phyloP scores from a whole-genome alignment of 1,140 invertebrate species.

The Amyelois transitella region DNA sequence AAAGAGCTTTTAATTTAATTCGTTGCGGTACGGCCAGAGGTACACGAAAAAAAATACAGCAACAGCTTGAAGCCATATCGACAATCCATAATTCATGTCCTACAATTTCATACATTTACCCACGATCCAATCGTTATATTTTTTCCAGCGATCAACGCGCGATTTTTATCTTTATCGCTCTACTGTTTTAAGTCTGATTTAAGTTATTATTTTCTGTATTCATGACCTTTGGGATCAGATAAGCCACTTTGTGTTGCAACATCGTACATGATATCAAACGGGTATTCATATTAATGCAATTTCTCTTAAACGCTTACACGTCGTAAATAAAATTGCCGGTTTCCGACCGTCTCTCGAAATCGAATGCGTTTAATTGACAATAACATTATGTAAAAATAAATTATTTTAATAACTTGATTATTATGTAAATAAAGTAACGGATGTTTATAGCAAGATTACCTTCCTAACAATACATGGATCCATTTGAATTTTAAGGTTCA shows the following conservation, averaged over 20 bases:
- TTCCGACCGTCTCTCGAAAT: conserved; percentile 37
- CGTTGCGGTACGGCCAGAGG: conserved; percentile 65
- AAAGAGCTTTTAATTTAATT: conserved; percentile 75
- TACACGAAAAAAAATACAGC: conserved; percentile 67
- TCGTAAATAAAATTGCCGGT: conserved; percentile 73
- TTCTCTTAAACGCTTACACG: conserved; percentile 73
- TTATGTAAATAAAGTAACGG: conserved; percentile 23
- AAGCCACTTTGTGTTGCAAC: conserved; percentile 62
- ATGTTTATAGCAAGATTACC: neutral
- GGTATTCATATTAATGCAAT: conserved; percentile 73
- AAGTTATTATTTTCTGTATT: conserved; percentile 18
- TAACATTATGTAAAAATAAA: conserved; percentile 24
- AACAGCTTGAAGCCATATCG: conserved; percentile 73
- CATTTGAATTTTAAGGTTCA: neutral
- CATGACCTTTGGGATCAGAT: conserved; percentile 22
- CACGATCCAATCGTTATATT: conserved; percentile 26
- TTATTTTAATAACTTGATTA: conserved; percentile 22
- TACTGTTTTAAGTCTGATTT: conserved; percentile 26
- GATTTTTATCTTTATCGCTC: conserved; percentile 44
- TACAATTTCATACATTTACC: conserved; percentile 67
- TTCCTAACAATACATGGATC: neutral
- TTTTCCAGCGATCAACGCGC: conserved; percentile 19
- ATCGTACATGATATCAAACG: conserved; percentile 70
- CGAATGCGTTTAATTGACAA: conserved; percentile 54
- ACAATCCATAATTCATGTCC: conserved; percentile 74